Base-by-base conservation (phyloP, 2,113 vertebrate species). In the Caloenas nicobarica region DNA sequence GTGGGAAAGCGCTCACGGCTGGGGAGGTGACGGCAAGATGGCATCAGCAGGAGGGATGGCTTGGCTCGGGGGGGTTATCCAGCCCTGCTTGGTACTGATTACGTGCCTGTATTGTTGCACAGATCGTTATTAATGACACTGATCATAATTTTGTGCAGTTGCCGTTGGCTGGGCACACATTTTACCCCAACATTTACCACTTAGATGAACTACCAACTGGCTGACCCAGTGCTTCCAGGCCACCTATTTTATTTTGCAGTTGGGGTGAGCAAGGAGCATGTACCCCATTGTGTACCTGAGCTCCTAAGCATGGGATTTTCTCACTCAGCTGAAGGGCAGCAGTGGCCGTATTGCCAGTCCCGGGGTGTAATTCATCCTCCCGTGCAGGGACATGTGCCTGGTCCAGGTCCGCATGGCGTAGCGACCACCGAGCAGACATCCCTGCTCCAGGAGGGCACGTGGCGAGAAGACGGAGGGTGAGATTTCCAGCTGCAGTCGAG, bases 331-430 rank as follows among this genome's bases (percentile, higher is more conserved):
- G 4, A 34, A 31, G 33, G 44, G 24, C 24, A 46, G 42, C 0
- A 4, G 54, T 1, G 4, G 15, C 24, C 0, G 2, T 19, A 13
- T 5, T 8, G 7, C 44, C 68, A 10, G 5, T 61, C 23, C 33
- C 0, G 1, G 31, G 31, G 4, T 2, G 3, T 23, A 70, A 21
- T 23, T 58, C 14, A 9, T 62, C 31, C 40, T 46, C 6, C 38
- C 3, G 0, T 38, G 53, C 8, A 68, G 70, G n/a, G 22, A 69
- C 2, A 9, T 0, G 5, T 33, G 15, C 24, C 29, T 15, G 31
- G 7, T 38, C 56, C 42, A 22, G 34, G 13, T 8, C 46, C 24
- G 11, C 1, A 1, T 60, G 56, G 26, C 0, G 0, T 2, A 4
- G 16, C 16, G 51, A 29, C 17, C 33, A 8, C 5, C 0, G 8